Evolutionary conservation across 2,888 invertebrate genomes (phyloP).

Genomic region (Temnothorax rugatulus): DNA sequence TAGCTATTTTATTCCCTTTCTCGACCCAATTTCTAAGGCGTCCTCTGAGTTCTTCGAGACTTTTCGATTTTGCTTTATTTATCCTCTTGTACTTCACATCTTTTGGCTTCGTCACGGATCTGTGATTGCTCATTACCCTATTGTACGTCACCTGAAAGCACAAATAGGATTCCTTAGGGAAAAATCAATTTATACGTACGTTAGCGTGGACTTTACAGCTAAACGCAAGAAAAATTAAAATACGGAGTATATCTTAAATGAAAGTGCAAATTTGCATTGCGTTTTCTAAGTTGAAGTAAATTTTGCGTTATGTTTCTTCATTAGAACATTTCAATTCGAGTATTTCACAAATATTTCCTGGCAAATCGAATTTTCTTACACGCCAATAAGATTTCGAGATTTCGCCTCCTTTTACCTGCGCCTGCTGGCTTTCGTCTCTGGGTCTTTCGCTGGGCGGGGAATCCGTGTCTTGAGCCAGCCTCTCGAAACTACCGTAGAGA

Average conservation of each 20-base stretch:
- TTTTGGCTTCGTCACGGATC: constrained; percentile 96
- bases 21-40: constrained; percentile 95
- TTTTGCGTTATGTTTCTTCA: background rate
- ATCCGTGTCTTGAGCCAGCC: constrained; percentile 83
- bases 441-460: constrained; percentile 80
- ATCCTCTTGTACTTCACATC: constrained; percentile 97
- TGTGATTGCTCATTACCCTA: constrained; percentile 96
- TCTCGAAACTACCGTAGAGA: constrained; percentile 86
- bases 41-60: constrained; percentile 94
- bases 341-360: constrained; percentile 10
- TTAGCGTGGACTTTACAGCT: background rate
- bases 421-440: constrained; percentile 84
- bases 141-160: constrained; percentile 90
- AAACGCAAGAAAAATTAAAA: background rate
- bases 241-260: background rate
- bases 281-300: background rate
- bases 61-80: constrained; percentile 96
- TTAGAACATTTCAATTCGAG: background rate
- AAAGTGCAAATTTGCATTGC: background rate
- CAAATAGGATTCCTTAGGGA: background rate
- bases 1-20: constrained; percentile 90
- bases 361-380: background rate
- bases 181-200: background rate
- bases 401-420: constrained; percentile 76
- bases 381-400: background rate